Evolutionary conservation across 1,140 invertebrate species (phyloP).

Genomic region (Aphelinus atriplicis): DNA sequence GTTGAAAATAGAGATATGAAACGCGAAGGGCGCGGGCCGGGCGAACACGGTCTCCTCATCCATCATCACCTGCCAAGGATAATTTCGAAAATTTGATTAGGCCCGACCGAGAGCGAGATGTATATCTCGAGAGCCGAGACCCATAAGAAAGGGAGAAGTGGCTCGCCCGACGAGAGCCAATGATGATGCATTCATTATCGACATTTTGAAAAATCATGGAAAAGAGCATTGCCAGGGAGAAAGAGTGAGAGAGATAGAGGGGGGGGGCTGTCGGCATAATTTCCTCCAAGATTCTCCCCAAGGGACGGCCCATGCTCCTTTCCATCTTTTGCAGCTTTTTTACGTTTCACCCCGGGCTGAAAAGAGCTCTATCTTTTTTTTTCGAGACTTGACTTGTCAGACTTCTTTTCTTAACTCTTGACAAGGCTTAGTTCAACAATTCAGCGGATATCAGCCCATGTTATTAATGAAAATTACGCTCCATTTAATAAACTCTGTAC

Average conservation of each 20-base stretch:
- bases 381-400: too few relatives aligned
- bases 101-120: constrained; percentile 3
- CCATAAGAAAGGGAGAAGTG: background rate
- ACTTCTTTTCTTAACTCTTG: too few relatives aligned
- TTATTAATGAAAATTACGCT: too few relatives aligned
- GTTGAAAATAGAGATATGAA: constrained; percentile 5
- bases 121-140: background rate
- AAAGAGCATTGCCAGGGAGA: background rate
- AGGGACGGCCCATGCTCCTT: background rate
- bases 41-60: background rate
- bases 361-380: too few relatives aligned
- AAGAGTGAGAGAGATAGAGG: background rate
- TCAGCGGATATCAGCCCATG: too few relatives aligned
- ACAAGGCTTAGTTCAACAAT: too few relatives aligned
- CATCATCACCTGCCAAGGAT: constrained; percentile 16
- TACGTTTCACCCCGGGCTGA: background rate
- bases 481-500: too few relatives aligned
- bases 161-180: background rate
- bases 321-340: background rate
- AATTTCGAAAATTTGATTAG: constrained; percentile 31
- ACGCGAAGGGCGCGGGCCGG: background rate
- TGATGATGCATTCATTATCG: constrained; percentile 29
- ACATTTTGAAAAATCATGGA: background rate
- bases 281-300: constrained; percentile 21
- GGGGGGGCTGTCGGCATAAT: background rate